Conservation (phyloP, 1,140 invertebrate species). For the Dufourea novaeangliae region DNA sequence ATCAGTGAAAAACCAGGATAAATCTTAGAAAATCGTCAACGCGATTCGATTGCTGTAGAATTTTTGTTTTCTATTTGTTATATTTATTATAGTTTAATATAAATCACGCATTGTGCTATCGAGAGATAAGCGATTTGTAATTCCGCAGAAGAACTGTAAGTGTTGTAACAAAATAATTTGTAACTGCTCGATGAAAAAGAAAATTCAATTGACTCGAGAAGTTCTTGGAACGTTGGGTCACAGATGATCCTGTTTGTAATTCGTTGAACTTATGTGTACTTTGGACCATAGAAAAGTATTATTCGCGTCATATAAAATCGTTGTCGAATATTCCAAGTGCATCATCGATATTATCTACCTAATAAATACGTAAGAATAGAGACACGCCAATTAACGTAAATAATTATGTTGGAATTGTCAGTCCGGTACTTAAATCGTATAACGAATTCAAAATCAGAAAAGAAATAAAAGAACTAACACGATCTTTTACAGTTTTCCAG, state of each 20-base stretch:
- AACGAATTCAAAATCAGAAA: not conserved
- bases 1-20: conserved; percentile 21
- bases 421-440: not conserved
- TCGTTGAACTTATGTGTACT: not conserved
- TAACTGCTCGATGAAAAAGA: not conserved
- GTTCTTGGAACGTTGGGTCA: no score
- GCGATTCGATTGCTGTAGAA: not conserved
- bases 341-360: not conserved
- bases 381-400: not conserved
- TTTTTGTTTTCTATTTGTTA: conserved; percentile 2
- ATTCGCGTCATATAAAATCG: not conserved
- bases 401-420: not conserved
- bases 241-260: not conserved
- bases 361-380: not conserved
- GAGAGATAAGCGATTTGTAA: conserved; percentile 9
- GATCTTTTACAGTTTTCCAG: conserved; percentile 35
- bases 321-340: not conserved
- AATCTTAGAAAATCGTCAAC: conserved; percentile 40
- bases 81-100: conserved; percentile 21
- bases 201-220: conserved; percentile 3
- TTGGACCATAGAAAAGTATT: conserved; percentile 4
- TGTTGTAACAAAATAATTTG: not conserved
- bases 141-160: not conserved
- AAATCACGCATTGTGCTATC: conserved; percentile 20
- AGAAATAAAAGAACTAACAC: not conserved